Conservation (phyloP, 2,888 invertebrate genomes). For the Sceliomorpha sp. region DNA sequence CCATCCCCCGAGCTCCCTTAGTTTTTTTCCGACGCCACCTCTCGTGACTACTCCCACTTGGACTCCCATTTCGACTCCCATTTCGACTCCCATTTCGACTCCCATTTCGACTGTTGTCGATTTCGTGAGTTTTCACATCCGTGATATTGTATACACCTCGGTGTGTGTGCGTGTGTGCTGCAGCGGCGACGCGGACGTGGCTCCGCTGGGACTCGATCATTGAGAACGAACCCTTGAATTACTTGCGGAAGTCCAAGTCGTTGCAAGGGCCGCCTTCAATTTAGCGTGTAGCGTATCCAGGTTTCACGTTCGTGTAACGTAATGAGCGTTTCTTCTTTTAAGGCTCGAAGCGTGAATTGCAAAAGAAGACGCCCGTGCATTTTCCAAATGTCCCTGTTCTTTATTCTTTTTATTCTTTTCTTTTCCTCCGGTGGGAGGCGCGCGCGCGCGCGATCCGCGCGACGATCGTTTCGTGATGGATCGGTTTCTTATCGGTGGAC, state of each 20-base stretch:
- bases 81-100: too few relatives aligned
- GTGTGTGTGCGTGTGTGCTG: too few relatives aligned
- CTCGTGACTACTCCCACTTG: too few relatives aligned
- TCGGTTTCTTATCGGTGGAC: too few relatives aligned
- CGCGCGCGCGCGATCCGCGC: too few relatives aligned
- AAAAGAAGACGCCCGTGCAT: conserved; percentile 16
- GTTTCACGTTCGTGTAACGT: conserved; percentile 8
- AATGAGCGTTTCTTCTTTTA: conserved; percentile 7
- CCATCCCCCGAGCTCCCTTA: too few relatives aligned
- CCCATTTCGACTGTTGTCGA: conserved; percentile 19
- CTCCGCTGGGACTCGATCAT: conserved; percentile 23
- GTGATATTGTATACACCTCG: conserved; percentile 32
- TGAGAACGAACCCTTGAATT: conserved; percentile 64
- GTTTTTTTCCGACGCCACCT: too few relatives aligned
- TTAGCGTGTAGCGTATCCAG: conserved; percentile 26
- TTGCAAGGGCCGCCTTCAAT: conserved; percentile 63
- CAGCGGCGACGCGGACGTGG: conserved; percentile 40
- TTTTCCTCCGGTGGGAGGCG: too few relatives aligned
- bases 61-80: too few relatives aligned
- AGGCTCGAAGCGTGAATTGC: conserved; percentile 3
- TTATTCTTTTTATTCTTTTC: conserved; percentile 9
- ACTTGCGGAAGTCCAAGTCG: conserved; percentile 70
- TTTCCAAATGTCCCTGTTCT: conserved; percentile 35
- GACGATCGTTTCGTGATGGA: too few relatives aligned
- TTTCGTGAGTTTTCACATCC: conserved; percentile 46